Conservation (phyloP, 2,797 vertebrate genomes). For the Balearica regulorum region DNA sequence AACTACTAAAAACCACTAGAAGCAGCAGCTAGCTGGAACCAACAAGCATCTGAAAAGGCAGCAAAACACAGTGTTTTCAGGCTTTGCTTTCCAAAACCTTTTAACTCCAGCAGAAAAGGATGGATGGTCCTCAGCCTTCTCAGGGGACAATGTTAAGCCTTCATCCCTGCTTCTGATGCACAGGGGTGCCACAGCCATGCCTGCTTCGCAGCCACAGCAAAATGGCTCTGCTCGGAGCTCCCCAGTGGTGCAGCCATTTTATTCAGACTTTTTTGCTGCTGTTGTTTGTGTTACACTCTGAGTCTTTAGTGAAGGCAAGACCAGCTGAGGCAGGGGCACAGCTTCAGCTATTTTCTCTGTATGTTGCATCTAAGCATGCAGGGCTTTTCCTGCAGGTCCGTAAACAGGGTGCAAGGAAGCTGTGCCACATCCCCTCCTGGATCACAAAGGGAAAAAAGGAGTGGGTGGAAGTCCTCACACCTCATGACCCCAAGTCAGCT, state of each 20-base stretch:
- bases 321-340: not conserved
- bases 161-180: not conserved
- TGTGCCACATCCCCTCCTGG: not conserved
- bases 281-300: fast-evolving
- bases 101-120: not conserved
- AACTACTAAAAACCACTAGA: not conserved
- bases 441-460: not conserved
- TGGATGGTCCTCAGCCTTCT: not conserved
- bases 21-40: not conserved
- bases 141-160: not conserved
- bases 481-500: not conserved
- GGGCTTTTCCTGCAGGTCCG: not conserved
- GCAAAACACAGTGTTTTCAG: not conserved
- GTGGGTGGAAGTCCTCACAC: not conserved
- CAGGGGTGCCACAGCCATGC: not conserved
- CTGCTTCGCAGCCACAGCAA: not conserved
- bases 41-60: not conserved
- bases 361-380: not conserved
- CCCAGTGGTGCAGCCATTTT: not conserved
- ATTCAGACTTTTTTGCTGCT: not conserved
- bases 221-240: not conserved
- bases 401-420: not conserved
- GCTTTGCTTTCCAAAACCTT: not conserved
- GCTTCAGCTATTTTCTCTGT: not conserved
- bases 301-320: too few species aligned